Percentiles rank a stretch among this genome's conserved stretches.
Evolutionary conservation across 2,888 invertebrate genomes (phyloP).

Genomic region (Athripsodes cinereus): DNA sequence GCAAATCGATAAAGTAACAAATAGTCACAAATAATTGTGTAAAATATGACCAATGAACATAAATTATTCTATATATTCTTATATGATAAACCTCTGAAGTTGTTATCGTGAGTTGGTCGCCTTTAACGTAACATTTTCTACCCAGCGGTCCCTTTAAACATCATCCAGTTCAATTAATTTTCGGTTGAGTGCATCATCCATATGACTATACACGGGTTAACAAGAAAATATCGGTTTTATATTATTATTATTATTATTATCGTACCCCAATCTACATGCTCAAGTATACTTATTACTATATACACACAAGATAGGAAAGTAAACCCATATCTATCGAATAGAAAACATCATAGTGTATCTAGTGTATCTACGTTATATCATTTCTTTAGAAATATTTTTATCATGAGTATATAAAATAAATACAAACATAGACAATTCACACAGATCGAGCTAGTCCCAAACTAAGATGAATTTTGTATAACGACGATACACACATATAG

Average conservation of each 20-base stretch:
- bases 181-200: neutral
- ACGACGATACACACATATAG: too few species aligned
- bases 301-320: too few species aligned
- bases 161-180: neutral
- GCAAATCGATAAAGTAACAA: neutral
- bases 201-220: neutral
- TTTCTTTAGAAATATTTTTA: too few species aligned
- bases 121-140: neutral
- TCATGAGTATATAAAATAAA: too few species aligned
- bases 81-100: neutral
- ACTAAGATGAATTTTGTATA: too few species aligned
- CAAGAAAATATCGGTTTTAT: neutral
- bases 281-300: too few species aligned
- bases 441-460: too few species aligned
- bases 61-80: neutral
- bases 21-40: neutral
- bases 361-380: too few species aligned
- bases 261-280: neutral
- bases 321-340: too few species aligned
- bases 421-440: too few species aligned
- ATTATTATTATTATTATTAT: too few species aligned
- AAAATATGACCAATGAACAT: neutral
- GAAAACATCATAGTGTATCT: too few species aligned
- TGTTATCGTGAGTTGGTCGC: neutral
- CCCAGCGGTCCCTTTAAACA: neutral